These are phyloP conservation scores for Calidris pygmaea DNA, from an alignment of 2,113 vertebrate species.

Conservation along the genomic window DNA sequence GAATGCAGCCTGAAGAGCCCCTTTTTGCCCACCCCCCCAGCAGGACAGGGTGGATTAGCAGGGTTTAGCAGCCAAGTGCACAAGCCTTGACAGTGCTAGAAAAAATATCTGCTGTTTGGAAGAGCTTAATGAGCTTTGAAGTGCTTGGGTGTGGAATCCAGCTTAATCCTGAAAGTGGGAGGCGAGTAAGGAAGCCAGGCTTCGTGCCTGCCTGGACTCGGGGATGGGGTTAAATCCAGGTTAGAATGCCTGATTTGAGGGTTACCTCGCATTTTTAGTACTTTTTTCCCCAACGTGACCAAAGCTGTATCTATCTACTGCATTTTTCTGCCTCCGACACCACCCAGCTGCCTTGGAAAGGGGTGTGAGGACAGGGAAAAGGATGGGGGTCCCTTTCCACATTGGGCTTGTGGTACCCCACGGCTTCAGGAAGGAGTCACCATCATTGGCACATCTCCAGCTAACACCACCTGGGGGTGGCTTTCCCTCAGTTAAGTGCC, in stretches of 20 bases:
- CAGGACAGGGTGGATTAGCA: neutral
- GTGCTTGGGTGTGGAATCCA: neutral
- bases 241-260: neutral
- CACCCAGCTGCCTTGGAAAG: neutral
- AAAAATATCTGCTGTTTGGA: neutral
- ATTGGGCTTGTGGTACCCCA: neutral
- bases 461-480: neutral
- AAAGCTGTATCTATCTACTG: neutral
- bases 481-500: neutral
- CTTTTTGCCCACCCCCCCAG: neutral
- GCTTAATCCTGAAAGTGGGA: neutral
- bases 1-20: fast-evolving
- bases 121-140: neutral
- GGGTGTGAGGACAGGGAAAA: neutral
- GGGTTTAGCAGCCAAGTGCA: neutral
- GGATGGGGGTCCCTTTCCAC: neutral
- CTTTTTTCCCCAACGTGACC: neutral
- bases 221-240: neutral
- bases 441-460: neutral
- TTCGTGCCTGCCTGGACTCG: neutral
- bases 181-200: fast-evolving
- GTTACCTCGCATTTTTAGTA: neutral
- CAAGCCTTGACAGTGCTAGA: neutral
- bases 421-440: neutral
- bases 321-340: neutral